Evolutionary conservation across 1,140 invertebrate genomes (phyloP), one percentile per base, ranked within the genome.

Genomic region (Drosophila navojoa): DNA sequence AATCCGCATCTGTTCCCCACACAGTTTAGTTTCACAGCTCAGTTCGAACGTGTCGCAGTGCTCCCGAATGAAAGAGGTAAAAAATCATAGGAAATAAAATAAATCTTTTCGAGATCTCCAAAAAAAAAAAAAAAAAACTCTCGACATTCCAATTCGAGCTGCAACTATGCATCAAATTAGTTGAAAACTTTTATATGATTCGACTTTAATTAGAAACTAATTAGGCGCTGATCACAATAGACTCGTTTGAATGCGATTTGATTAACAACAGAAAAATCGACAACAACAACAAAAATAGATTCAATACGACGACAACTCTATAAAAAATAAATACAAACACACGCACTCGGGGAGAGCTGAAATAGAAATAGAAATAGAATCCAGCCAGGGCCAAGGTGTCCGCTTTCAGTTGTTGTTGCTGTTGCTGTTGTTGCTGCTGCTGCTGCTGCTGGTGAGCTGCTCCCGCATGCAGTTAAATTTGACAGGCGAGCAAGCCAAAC

Each of bases 161-260:
- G 29, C 3, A 11, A 32, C 6, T 16, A 6, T 29, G 27, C 27
- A 29, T 29, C 27, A 29, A 29, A 16, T 53, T 32, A 5, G 13
- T 2, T 53, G 44, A 35, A 50, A 35, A 60, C 13, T 49, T 84
- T 79, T 68, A 86, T 86, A 50, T 49, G 58, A 57, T 55, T 40
- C 42, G 58, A 63, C 44, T 87, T 86, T 89, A 75, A 87, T 89
- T 76, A 73, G 71, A 82, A 86, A 87, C 82, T 87, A 86, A 86
- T 86, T 87, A 78, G 79, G 49, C 27, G 38, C 49, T 19, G 49
- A 55, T 60, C 73, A 67, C 60, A 59, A 52, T 52, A 57, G 53
- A 68, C 22, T 22, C 59, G 50, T 55, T 62, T 70, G 53, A 45
- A 54, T 70, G 59, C 58, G 60, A 78, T 87, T 81, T 82, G 81